Conservation (phyloP, 2,113 vertebrate genomes). For the Stegostoma tigrinum region DNA sequence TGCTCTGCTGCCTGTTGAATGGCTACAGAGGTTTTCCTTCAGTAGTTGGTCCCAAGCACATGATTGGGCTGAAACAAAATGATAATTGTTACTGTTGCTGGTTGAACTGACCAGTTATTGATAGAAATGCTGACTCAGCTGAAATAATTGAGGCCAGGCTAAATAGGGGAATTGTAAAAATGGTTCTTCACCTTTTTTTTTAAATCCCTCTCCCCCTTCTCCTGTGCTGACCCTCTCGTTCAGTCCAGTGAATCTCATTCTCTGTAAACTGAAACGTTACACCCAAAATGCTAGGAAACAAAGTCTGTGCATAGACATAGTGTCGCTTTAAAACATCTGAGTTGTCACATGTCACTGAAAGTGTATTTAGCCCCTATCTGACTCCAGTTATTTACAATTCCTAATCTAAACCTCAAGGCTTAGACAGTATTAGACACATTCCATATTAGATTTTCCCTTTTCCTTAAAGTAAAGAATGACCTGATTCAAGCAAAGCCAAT, state of each 20-base stretch:
- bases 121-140: background rate
- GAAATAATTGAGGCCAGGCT: background rate
- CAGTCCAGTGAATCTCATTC: no score
- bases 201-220: no score
- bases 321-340: background rate
- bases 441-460: background rate
- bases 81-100: background rate
- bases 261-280: background rate
- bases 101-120: background rate
- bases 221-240: background rate
- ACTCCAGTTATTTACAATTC: background rate
- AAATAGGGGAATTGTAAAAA: background rate
- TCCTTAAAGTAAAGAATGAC: background rate
- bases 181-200: no score
- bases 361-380: background rate
- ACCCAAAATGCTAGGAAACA: background rate
- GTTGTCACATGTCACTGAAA: background rate
- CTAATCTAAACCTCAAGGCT: background rate
- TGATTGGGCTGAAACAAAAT: no score
- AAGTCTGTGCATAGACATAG: background rate
- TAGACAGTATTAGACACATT: conserved; percentile 15
- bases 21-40: background rate
- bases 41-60: background rate
- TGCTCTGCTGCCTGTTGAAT: background rate
- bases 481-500: background rate